Evolutionary conservation across 2,888 invertebrate genomes (phyloP).

Genomic region (Microctonus aethiopoides): DNA sequence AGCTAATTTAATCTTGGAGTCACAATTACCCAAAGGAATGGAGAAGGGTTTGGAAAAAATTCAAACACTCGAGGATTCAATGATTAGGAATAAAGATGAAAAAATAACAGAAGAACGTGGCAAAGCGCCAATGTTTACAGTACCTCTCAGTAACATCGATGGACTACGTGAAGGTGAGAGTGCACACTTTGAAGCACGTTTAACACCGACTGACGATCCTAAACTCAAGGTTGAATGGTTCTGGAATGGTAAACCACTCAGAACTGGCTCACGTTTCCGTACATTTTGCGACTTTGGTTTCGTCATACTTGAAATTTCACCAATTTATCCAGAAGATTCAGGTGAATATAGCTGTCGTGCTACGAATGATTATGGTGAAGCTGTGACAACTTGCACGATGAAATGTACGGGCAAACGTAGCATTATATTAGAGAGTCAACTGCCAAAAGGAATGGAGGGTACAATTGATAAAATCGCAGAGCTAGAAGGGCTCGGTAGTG

Average conservation of each 20-base stretch:
- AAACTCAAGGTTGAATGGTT: conserved; percentile 94
- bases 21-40: conserved; percentile 95
- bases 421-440: conserved; percentile 90
- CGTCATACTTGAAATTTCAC: conserved; percentile 96
- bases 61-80: conserved; percentile 89
- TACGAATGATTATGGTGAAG: conserved; percentile 89
- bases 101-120: conserved; percentile 80
- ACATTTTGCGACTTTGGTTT: conserved; percentile 99
- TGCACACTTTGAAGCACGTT: conserved; percentile 88
- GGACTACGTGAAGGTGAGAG: conserved; percentile 91
- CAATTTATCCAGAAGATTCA: conserved; percentile 96
- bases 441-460: conserved; percentile 93
- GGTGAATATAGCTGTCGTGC: conserved; percentile 93
- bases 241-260: conserved; percentile 90
- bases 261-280: conserved; percentile 91
- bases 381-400: conserved; percentile 89
- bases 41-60: conserved; percentile 95
- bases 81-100: conserved; percentile 81
- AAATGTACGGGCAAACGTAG: conserved; percentile 92
- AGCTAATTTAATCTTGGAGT: conserved; percentile 89
- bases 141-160: conserved; percentile 88
- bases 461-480: conserved; percentile 94
- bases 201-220: conserved; percentile 91
- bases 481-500: conserved; percentile 85
- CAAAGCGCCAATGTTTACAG: conserved; percentile 90